These are phyloP conservation scores for Ctenochaetus hawaiiensis DNA, from an alignment of 2,797 vertebrate genomes.

Conservation along the genomic window DNA sequence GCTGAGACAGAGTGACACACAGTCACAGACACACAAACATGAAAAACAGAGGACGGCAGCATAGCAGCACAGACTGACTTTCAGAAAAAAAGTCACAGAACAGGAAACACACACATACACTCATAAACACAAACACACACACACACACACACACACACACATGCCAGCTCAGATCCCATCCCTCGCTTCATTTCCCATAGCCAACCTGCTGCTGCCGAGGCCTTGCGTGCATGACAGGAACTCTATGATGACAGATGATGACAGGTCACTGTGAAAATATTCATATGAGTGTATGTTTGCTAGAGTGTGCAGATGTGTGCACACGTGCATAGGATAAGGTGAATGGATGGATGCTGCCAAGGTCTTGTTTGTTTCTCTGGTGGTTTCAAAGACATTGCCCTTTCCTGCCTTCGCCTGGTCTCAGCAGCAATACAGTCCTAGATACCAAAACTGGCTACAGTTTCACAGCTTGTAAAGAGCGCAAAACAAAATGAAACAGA, in stretches of 20 bases:
- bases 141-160: neutral
- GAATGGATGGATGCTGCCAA: constrained; percentile 21
- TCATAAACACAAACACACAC: neutral
- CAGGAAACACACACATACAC: constrained; percentile 13
- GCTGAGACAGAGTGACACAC: neutral
- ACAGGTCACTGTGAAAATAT: constrained; percentile 37
- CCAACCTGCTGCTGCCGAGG: constrained; percentile 55
- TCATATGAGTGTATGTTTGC: neutral
- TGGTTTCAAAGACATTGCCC: constrained; percentile 10
- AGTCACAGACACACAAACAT: constrained; percentile 12
- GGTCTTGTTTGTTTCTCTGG: constrained; percentile 21
- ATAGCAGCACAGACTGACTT: constrained; percentile 11
- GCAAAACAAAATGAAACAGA: neutral
- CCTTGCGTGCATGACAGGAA: constrained; percentile 41
- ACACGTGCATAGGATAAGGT: neutral
- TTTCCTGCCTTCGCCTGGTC: constrained; percentile 2
- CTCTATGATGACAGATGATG: constrained; percentile 55
- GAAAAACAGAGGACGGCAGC: constrained; percentile 20
- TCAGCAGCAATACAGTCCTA: neutral
- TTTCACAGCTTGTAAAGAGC: neutral
- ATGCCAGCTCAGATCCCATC: constrained; percentile 35
- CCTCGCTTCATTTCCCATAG: constrained; percentile 52
- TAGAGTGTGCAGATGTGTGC: neutral
- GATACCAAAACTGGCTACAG: too few relatives aligned
- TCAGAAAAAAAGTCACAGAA: constrained; percentile 9